A percentile compares a stretch with the other conserved stretches of the same genome.
Conservation (phyloP, 2,888 invertebrate genomes). For the Halocaridina rubra region DNA sequence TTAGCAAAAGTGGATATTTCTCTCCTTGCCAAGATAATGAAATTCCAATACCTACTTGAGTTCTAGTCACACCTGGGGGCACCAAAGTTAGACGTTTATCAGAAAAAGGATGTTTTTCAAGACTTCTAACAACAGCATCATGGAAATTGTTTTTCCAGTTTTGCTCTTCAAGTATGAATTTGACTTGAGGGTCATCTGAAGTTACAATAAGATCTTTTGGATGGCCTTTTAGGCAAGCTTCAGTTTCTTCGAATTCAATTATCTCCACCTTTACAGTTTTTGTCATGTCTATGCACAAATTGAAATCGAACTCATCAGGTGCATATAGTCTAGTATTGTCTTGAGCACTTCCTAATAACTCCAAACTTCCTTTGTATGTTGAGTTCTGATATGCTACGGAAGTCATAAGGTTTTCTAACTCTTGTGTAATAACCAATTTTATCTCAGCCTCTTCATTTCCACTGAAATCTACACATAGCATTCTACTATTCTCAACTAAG, state of each 20-base stretch:
- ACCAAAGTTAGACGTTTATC: not conserved
- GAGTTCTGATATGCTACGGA: not conserved
- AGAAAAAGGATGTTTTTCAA: not conserved
- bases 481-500: not conserved
- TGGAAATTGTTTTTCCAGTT: not conserved
- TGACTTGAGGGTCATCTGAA: not conserved
- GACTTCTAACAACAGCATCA: not conserved
- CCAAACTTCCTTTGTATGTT: not conserved
- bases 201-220: not conserved
- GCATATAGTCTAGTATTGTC: conserved; percentile 11
- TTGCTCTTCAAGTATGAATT: not conserved
- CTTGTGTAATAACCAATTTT: not conserved
- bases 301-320: conserved; percentile 18
- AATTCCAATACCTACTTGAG: not conserved
- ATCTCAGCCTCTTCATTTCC: not conserved
- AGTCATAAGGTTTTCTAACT: not conserved
- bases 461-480: not conserved
- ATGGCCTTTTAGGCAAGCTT: not conserved
- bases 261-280: not conserved
- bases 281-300: not conserved
- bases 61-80: conserved; percentile 12
- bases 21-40: conserved; percentile 14
- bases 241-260: not conserved
- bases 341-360: conserved; percentile 3
- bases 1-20: conserved; percentile 4